These are phyloP conservation scores for Ptychobarbus kaznakovi DNA, from an alignment of 2,797 vertebrate species.

Conservation along the genomic window DNA sequence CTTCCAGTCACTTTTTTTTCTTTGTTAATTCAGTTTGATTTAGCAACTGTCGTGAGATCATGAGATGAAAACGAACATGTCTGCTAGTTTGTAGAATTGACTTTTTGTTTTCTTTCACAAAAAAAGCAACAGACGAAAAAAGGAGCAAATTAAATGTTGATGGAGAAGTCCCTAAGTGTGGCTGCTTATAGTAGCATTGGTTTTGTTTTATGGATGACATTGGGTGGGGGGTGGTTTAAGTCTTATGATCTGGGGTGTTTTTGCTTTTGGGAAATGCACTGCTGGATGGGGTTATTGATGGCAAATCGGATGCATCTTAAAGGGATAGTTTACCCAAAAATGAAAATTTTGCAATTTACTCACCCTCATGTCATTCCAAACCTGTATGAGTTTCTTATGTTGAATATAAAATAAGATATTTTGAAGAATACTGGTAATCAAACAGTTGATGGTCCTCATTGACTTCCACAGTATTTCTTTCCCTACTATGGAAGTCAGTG, in stretches of 20 bases:
- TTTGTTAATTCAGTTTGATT: constrained; percentile 65
- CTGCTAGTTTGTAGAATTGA: constrained; percentile 76
- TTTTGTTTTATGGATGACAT: neutral
- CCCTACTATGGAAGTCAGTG: too few species aligned
- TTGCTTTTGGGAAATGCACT: neutral
- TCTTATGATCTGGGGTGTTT: neutral
- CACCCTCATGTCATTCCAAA: neutral
- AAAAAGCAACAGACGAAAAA: constrained; percentile 64
- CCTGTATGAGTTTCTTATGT: neutral
- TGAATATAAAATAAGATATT: too few species aligned
- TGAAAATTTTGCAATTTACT: neutral
- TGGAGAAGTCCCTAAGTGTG: constrained; percentile 69
- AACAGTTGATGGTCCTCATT: neutral
- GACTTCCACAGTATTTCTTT: neutral
- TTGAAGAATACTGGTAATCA: neutral
- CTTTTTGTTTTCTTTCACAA: constrained; percentile 71
- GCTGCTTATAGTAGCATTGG: constrained; percentile 51
- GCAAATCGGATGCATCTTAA: neutral
- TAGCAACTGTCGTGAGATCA: constrained; percentile 66
- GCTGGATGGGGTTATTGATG: neutral
- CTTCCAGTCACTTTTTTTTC: constrained; percentile 69
- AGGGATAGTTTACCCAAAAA: too few species aligned
- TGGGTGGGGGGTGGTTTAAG: too few species aligned
- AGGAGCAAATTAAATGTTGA: constrained; percentile 77
- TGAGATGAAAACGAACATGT: constrained; percentile 52